phyloP scores from a whole-genome alignment of 2,797 vertebrate species.

The Amblyraja radiata region DNA sequence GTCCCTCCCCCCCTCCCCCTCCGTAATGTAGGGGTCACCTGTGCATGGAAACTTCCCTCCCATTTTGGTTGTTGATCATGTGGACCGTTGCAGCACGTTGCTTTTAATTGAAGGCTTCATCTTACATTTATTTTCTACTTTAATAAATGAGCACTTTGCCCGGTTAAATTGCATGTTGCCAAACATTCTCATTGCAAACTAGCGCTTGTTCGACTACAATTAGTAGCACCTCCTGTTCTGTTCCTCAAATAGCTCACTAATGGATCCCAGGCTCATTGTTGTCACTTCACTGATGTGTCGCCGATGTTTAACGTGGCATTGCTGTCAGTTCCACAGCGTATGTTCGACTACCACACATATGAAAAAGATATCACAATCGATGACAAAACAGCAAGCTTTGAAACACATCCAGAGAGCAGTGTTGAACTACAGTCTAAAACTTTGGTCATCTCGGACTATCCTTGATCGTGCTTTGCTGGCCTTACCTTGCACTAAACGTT shows the following conservation, averaged over 20 bases:
- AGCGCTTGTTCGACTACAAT: neutral
- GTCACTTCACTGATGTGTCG: neutral
- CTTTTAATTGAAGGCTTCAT: neutral
- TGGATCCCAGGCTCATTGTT: neutral
- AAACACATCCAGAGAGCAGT: no score
- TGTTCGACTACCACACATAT: neutral
- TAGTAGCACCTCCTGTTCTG: slow-evolving; percentile 18
- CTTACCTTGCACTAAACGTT: no score
- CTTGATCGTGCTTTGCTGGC: no score
- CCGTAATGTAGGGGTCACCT: no score
- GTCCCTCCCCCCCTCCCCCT: neutral
- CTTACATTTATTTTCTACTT: neutral
- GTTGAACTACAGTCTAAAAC: no score
- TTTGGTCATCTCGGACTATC: no score
- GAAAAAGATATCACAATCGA: no score
- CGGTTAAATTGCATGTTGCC: slow-evolving; percentile 13
- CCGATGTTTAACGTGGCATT: neutral
- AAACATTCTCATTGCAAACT: neutral
- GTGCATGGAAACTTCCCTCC: neutral
- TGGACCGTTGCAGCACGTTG: neutral
- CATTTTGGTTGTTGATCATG: neutral
- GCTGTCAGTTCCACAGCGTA: neutral
- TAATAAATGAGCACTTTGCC: neutral
- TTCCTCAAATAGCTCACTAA: neutral
- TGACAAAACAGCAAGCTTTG: no score